Evolutionary conservation across 2,888 invertebrate species (phyloP).

Genomic region (Orthonevra nobilis): DNA sequence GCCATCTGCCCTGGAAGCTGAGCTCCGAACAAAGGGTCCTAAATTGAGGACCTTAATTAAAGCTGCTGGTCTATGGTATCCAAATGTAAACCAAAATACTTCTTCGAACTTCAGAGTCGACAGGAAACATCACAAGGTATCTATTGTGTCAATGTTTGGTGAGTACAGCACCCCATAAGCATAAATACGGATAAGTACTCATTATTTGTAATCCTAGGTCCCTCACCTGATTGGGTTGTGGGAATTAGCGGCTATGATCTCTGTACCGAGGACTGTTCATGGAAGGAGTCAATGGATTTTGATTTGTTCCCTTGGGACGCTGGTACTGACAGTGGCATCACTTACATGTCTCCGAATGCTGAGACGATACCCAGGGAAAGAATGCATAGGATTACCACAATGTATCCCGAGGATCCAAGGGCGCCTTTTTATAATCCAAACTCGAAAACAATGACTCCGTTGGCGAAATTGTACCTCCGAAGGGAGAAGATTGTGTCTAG

Average conservation of each 20-base stretch:
- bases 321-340: constrained; percentile 95
- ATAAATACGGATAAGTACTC: no score
- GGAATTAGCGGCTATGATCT: constrained; percentile 94
- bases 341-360: constrained; percentile 92
- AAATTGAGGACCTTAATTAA: constrained; percentile 91
- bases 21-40: constrained; percentile 90
- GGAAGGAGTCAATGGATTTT: constrained; percentile 90
- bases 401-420: constrained; percentile 93
- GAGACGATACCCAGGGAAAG: constrained; percentile 89
- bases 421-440: constrained; percentile 94
- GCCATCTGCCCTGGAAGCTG: constrained; percentile 92
- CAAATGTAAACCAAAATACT: constrained; percentile 91
- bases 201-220: constrained; percentile 82
- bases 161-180: no score
- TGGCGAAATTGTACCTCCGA: constrained; percentile 90
- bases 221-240: constrained; percentile 99
- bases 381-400: constrained; percentile 94
- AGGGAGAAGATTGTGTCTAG: constrained; percentile 88
- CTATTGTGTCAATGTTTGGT: constrained; percentile 90
- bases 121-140: constrained; percentile 90
- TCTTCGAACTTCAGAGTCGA: constrained; percentile 91
- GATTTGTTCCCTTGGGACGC: constrained; percentile 97
- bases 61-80: constrained; percentile 94
- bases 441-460: constrained; percentile 86
- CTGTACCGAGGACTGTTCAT: constrained; percentile 93